Conservation (phyloP, 2,113 vertebrate species). For the Stegastes partitus region DNA sequence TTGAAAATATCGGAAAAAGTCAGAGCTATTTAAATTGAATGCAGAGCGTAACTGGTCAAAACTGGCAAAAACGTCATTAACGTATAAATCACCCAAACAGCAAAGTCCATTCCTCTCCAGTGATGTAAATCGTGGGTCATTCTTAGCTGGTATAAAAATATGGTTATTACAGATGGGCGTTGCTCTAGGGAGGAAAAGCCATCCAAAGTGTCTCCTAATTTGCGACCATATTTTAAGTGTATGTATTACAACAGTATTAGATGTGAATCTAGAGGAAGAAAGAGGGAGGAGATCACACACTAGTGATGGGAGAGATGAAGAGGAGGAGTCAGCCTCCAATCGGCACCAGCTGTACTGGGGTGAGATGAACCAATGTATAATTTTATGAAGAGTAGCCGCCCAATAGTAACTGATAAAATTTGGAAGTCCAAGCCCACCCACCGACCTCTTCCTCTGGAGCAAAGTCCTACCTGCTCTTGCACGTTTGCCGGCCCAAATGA, state of each 20-base stretch:
- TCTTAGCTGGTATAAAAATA: neutral
- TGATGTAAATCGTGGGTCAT: neutral
- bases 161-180: conserved; percentile 2
- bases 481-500: neutral
- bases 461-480: neutral
- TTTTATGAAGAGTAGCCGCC: neutral
- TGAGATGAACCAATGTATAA: neutral
- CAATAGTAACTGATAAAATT: neutral
- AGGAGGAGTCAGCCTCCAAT: neutral
- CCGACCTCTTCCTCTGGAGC: neutral
- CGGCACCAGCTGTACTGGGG: neutral
- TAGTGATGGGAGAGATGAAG: neutral
- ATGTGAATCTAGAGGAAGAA: neutral
- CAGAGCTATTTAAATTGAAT: neutral
- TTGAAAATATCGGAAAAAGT: neutral
- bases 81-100: neutral
- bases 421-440: neutral
- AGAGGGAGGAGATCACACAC: neutral
- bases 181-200: neutral
- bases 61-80: neutral
- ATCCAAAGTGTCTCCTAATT: neutral
- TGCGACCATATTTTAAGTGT: neutral
- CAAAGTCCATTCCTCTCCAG: neutral
- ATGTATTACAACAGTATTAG: neutral
- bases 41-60: neutral